Conservation (phyloP, 1,140 invertebrate genomes). For the Dysdera silvatica region DNA sequence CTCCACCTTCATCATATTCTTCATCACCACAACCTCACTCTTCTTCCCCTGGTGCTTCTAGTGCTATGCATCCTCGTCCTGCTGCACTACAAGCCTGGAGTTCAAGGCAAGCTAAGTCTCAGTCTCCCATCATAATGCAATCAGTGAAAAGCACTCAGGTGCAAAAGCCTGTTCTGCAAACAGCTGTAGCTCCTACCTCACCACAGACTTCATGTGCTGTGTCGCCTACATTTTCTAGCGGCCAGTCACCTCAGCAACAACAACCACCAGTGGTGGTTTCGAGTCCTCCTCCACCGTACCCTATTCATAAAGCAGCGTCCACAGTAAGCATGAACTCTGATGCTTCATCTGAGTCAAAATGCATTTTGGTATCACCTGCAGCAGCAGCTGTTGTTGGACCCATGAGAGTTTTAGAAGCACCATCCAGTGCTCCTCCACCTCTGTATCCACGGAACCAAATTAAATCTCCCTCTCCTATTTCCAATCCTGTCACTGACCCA, state of each 20-base stretch:
- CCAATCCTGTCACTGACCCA: slow-evolving; percentile 28
- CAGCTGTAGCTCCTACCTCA: slow-evolving; percentile 77
- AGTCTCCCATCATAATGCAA: slow-evolving; percentile 82
- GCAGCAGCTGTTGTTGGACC: not conserved
- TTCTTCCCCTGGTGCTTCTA: slow-evolving; percentile 12
- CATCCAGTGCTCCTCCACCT: slow-evolving; percentile 31
- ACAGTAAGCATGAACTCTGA: slow-evolving; percentile 16
- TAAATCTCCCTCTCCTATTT: slow-evolving; percentile 1
- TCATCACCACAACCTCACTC: slow-evolving; percentile 27
- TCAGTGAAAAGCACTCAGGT: slow-evolving; percentile 83
- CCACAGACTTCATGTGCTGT: slow-evolving; percentile 43
- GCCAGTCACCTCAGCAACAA: slow-evolving; percentile 1
- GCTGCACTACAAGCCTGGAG: slow-evolving; percentile 41
- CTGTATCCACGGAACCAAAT: slow-evolving; percentile 31
- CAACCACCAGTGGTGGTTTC: slow-evolving; percentile 3
- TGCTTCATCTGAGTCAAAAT: not conserved
- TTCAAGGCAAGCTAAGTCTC: slow-evolving; percentile 55
- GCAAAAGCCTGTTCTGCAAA: slow-evolving; percentile 82
- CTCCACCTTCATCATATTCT: slow-evolving; percentile 56
- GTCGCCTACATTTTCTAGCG: slow-evolving; percentile 8
- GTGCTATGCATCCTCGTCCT: slow-evolving; percentile 26
- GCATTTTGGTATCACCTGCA: not conserved
- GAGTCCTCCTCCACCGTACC: slow-evolving; percentile 24
- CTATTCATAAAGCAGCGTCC: slow-evolving; percentile 24
- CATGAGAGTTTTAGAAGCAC: slow-evolving; percentile 7